Conservation (phyloP, 2,113 vertebrate species). For the Oncorhynchus nerka region DNA sequence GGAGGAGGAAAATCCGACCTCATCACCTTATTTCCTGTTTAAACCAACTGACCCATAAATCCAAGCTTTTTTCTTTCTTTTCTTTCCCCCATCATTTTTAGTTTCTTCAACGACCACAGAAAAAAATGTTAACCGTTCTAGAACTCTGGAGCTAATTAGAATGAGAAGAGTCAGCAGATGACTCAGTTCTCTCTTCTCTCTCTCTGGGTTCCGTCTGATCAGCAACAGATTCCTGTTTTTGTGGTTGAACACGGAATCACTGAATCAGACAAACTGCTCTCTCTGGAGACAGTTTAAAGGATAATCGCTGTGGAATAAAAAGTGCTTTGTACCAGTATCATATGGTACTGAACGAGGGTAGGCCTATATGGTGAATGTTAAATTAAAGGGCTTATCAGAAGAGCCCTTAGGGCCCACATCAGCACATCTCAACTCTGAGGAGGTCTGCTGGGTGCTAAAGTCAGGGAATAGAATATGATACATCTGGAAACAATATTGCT, state of each 20-base stretch:
- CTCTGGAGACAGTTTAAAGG: slow-evolving; percentile 15
- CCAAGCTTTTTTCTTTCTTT: slow-evolving; percentile 19
- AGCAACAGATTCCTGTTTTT: slow-evolving; percentile 48
- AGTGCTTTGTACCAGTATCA: slow-evolving; percentile 37
- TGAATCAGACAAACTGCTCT: slow-evolving; percentile 48
- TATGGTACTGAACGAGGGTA: slow-evolving; percentile 36
- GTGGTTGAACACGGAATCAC: slow-evolving; percentile 21
- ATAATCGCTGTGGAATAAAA: slow-evolving; percentile 37
- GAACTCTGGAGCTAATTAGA: slow-evolving; percentile 49
- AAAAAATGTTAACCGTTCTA: slow-evolving; percentile 27
- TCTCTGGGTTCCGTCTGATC: slow-evolving; percentile 43
- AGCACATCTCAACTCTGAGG: slow-evolving; percentile 16
- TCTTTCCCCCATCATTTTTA: slow-evolving; percentile 1
- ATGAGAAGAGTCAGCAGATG: slow-evolving; percentile 25
- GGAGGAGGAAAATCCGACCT: slow-evolving; percentile 35
- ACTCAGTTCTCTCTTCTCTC: slow-evolving; percentile 4
- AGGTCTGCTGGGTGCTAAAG: slow-evolving; percentile 59
- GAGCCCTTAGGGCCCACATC: slow-evolving; percentile 24
- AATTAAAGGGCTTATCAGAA: slow-evolving; percentile 22
- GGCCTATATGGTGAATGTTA: slow-evolving; percentile 16
- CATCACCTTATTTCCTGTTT: slow-evolving; percentile 38
- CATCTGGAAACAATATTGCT: slow-evolving; percentile 42
- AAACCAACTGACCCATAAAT: slow-evolving; percentile 38
- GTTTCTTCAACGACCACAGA: slow-evolving; percentile 16
- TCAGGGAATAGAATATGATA: background rate